These are phyloP conservation scores for Muraenolepis orangiensis DNA, from an alignment of 2,797 vertebrate species.

Conservation along the genomic window DNA sequence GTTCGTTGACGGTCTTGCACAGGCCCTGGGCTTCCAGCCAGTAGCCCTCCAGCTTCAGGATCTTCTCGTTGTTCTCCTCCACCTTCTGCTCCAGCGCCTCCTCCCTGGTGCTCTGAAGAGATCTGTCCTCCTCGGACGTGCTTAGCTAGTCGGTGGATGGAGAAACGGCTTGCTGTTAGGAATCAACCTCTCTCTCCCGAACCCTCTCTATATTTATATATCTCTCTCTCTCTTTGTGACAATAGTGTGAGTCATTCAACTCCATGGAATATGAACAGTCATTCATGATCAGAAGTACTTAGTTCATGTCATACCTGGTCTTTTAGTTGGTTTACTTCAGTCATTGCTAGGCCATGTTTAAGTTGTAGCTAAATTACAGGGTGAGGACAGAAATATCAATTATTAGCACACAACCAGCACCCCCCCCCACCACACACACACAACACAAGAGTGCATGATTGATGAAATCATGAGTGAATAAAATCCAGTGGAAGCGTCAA, in stretches of 20 bases:
- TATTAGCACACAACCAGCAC: neutral
- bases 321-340: constrained; percentile 82
- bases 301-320: constrained; percentile 74
- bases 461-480: constrained; percentile 8
- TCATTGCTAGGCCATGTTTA: constrained; percentile 77
- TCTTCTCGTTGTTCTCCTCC: constrained; percentile 81
- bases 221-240: constrained; percentile 2
- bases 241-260: neutral
- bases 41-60: constrained; percentile 84
- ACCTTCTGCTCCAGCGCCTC: constrained; percentile 79
- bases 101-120: constrained; percentile 77
- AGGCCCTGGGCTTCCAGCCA: constrained; percentile 88
- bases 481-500: neutral
- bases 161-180: neutral
- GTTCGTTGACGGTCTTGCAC: constrained; percentile 85
- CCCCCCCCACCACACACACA: neutral
- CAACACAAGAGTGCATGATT: neutral
- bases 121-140: constrained; percentile 73
- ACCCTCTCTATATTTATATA: neutral
- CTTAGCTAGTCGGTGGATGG: constrained; percentile 70
- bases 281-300: neutral
- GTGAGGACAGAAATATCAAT: constrained; percentile 19
- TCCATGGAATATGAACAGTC: neutral
- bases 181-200: neutral
- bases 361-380: constrained; percentile 78